These are phyloP conservation scores for Amia ocellicauda DNA, from an alignment of 2,113 vertebrate genomes.

Conservation along the genomic window DNA sequence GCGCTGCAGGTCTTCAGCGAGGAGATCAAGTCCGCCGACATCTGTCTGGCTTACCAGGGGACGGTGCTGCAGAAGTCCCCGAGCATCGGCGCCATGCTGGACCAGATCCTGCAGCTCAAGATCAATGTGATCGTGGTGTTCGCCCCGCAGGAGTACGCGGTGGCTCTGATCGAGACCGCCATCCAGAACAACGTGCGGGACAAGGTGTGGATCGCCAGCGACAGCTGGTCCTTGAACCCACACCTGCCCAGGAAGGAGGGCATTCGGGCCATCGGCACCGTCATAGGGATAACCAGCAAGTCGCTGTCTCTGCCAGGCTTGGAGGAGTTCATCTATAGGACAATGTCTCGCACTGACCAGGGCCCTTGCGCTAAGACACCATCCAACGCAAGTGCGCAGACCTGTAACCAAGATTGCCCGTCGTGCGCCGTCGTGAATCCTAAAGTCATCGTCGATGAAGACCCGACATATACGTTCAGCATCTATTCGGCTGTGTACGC, in stretches of 20 bases:
- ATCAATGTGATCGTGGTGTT: slow-evolving; percentile 54
- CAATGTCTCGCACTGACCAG: neutral
- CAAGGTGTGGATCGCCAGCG: slow-evolving; percentile 77
- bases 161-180: slow-evolving; percentile 56
- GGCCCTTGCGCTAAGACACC: neutral
- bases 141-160: slow-evolving; percentile 13
- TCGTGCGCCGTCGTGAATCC: slow-evolving; percentile 23
- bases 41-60: slow-evolving; percentile 68
- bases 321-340: slow-evolving; percentile 42
- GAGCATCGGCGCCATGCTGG: slow-evolving; percentile 37
- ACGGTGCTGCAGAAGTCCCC: slow-evolving; percentile 4
- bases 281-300: slow-evolving; percentile 68
- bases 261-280: slow-evolving; percentile 55
- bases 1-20: slow-evolving; percentile 48
- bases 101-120: slow-evolving; percentile 39
- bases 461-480: slow-evolving; percentile 49
- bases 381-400: neutral
- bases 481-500: slow-evolving; percentile 68
- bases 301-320: slow-evolving; percentile 49
- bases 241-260: slow-evolving; percentile 43
- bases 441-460: neutral
- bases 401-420: slow-evolving; percentile 60
- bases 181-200: slow-evolving; percentile 57
- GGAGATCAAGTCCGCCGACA: slow-evolving; percentile 15
- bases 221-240: slow-evolving; percentile 65